Base-by-base conservation (phyloP, 2,888 invertebrate species). In the Odontocerum albicorne region DNA sequence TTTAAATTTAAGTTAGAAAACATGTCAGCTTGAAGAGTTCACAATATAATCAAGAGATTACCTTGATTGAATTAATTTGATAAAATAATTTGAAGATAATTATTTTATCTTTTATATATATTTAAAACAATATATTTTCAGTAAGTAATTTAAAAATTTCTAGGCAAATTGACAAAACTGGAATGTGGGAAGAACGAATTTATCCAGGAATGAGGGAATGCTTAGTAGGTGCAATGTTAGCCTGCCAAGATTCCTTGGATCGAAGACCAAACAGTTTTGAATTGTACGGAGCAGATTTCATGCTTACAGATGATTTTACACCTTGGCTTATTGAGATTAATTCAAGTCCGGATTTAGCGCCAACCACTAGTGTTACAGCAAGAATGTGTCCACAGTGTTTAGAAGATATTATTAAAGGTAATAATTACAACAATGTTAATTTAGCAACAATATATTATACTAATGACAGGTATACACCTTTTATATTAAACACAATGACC, bases 251-350 rank as follows among this genome's bases (percentile, higher is more conserved):
- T 45, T 81, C 85, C 7, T 90, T 92, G 88, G 90, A 90, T 65
- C 80, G 89, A 33, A 73, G 87, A 45, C 77, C 75, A 65, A 92
- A 92, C 64, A 92, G 93, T 47, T 96, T 94, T 73, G 95, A 96
- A 72, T 72, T 96, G 16, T 96, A 94, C 65, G 96, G 96, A 12
- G 96, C 96, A 0, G 96, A 96, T 72, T 96, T 96, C 67, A 93
- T 96, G 90, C 74, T 96, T 54, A 88, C 90, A 39, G 90, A 93
- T 53, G 88, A 90, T 65, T 89, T 87, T 64, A 85, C 86, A 21
- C 94, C 95, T 0, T 96, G 95, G 94, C 79, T 96, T 2, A 89
- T 96, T 62, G 96, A 96, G 73, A 94, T 96, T 62, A 96, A 96
- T 70, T 92, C 92, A 6, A 92, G 93, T 72, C 96, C 96, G 0